Evolutionary conservation across 53 echinoderm and acorn worm species (phyloP).

Genomic region (Henricia sp.): DNA sequence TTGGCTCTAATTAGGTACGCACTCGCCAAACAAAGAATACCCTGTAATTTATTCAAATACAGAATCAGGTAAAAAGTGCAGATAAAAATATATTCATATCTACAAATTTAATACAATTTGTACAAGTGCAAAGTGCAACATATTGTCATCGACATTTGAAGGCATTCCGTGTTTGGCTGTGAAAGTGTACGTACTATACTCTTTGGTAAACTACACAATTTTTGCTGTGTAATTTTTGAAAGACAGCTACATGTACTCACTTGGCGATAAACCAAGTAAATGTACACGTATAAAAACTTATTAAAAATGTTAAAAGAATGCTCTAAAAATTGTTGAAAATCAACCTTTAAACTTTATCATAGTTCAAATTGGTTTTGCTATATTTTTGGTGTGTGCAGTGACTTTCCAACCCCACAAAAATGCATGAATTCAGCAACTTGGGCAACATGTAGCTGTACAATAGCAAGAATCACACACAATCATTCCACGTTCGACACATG

Average conservation of each 20-base stretch:
- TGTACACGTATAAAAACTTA: neutral
- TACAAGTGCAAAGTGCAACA: slow-evolving; percentile 7
- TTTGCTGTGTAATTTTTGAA: neutral
- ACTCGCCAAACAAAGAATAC: slow-evolving; percentile 43
- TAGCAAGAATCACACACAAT: neutral
- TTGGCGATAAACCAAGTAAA: neutral
- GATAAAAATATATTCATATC: slow-evolving; percentile 61
- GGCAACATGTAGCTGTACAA: neutral
- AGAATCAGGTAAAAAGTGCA: slow-evolving; percentile 60
- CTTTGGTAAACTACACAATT: slow-evolving; percentile 1
- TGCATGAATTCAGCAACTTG: neutral
- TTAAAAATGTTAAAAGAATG: neutral
- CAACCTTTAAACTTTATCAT: neutral
- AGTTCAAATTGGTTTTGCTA: neutral
- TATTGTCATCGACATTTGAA: no score
- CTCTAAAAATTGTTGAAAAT: neutral
- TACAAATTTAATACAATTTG: slow-evolving; percentile 61
- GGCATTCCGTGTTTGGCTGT: slow-evolving; percentile 40
- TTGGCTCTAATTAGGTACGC: no score
- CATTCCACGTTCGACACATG: neutral
- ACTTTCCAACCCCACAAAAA: neutral
- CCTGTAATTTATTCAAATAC: slow-evolving; percentile 13
- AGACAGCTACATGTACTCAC: neutral
- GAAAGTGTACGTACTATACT: neutral
- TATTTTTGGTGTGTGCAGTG: neutral